Evolutionary conservation across 2,888 invertebrate genomes (phyloP).

Genomic region (Saturnia japonica): DNA sequence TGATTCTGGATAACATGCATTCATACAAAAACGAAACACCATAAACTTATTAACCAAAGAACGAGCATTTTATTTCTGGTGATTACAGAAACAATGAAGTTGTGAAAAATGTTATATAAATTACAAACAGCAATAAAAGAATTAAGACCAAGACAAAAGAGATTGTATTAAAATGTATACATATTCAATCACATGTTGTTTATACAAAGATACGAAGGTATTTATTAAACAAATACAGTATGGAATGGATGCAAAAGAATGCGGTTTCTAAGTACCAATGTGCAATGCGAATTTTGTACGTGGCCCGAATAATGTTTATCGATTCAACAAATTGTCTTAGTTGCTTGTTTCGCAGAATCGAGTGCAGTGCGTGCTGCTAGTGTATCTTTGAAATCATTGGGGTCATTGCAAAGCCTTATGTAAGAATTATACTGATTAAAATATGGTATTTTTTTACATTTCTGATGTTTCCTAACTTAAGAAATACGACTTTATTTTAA

Average conservation of each 20-base stretch:
- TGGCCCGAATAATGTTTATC: constrained; percentile 13
- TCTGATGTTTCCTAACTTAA: no score
- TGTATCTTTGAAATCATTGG: background rate
- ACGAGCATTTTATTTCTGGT: background rate
- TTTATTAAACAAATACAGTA: background rate
- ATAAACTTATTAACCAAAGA: background rate
- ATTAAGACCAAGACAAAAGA: background rate
- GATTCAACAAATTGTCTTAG: constrained; percentile 8
- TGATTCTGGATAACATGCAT: no score
- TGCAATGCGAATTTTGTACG: constrained; percentile 7
- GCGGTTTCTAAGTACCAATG: constrained; percentile 6
- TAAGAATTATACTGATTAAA: background rate
- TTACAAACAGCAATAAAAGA: background rate
- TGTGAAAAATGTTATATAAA: background rate
- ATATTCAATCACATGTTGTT: background rate
- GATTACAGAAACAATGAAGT: background rate
- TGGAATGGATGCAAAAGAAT: constrained; percentile 11
- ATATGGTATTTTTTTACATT: background rate
- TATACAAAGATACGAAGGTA: background rate
- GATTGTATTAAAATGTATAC: background rate
- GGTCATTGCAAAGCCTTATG: background rate
- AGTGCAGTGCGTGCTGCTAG: background rate
- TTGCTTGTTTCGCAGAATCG: constrained; percentile 9
- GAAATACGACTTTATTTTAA: no score
- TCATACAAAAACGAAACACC: background rate